Percentiles rank a stretch among this genome's conserved stretches.
phyloP scores from a whole-genome alignment of 1,140 invertebrate species.

The Yoshiicerus persimilis region DNA sequence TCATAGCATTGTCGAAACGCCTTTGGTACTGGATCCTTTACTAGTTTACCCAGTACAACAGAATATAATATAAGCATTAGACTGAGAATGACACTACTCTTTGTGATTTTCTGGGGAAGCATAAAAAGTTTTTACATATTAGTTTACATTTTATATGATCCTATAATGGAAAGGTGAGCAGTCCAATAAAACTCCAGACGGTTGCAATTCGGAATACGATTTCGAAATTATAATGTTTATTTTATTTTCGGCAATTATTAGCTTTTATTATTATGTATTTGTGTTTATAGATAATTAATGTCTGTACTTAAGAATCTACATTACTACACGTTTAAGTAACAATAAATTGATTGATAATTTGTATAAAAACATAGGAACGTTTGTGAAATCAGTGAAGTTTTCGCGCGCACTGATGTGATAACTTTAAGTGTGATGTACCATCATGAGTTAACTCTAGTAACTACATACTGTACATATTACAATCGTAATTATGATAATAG shows the following conservation, averaged over 20 bases:
- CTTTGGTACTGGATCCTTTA: no score
- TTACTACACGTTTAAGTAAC: slow-evolving; percentile 2
- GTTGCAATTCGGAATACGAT: not conserved
- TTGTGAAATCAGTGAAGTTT: slow-evolving; percentile 15
- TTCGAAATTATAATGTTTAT: not conserved
- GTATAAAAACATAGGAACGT: slow-evolving; percentile 22
- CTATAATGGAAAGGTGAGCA: not conserved
- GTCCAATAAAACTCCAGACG: not conserved
- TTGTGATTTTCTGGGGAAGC: no score
- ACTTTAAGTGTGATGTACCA: not conserved
- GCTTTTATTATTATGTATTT: not conserved
- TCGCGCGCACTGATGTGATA: slow-evolving; percentile 1
- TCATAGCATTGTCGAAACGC: no score
- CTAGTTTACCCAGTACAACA: no score
- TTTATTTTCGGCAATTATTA: not conserved
- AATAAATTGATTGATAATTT: slow-evolving; percentile 23
- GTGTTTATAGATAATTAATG: not conserved
- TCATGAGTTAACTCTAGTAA: not conserved
- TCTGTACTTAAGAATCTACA: not conserved
- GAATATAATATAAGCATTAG: no score
- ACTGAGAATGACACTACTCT: no score
- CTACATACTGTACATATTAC: not conserved
- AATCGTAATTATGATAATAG: not conserved
- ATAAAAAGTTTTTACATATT: no score
- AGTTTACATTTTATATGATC: no score